Evolutionary conservation across 30 jellyfish, hydroid and myxozoan species (phyloP), one percentile per base, ranked within the genome.

Genomic region (Chrysaora quinquecirrha): DNA sequence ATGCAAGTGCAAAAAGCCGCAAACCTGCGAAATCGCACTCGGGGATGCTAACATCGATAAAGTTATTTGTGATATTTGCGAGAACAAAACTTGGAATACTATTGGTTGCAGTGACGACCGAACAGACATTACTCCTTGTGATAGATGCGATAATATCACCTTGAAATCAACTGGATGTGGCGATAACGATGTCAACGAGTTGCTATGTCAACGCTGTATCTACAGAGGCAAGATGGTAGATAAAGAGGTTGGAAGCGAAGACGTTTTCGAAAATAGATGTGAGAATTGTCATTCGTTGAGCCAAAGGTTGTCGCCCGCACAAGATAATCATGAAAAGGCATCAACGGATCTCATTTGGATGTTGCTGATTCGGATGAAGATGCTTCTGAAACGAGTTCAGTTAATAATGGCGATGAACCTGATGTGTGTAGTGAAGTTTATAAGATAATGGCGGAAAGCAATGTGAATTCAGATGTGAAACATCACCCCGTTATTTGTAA

Each of bases 51-150:
- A 89, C 38, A 79, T 87, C 18, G 68, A 32, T 21, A 63, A 83
- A 35, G 80, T 83, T n/a, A 76, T 68, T 25, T 94, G 97, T 62
- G 99, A 94, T 83, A 28, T 34, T 12, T 94, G 97, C 72, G 47
- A 20, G 23, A 94, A 83, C 60, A 30, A 68, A 76, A 46, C 56
- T 16, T 34, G 33, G 18, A 46, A 58, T 9, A 38, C 95, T 0
- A 68, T 84, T 19, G 97, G 86, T 1, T 96, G 87, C 49, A 79
- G 96, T 9, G 89, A 82, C 4, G 84, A 58, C 33, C 66, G 66
- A 1, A 47, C 56, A 1, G 97, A 75, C 58, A 60, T 32, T 29
- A 0, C 49, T 18, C 68, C 73, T 19, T 82, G 90, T 35, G 88
- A 81, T 33, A 12, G 71, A 11, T 73, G 90, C 62, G 69, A 9